These are phyloP conservation scores for Diploptera punctata DNA, from an alignment of 2,888 invertebrate genomes.

Conservation along the genomic window DNA sequence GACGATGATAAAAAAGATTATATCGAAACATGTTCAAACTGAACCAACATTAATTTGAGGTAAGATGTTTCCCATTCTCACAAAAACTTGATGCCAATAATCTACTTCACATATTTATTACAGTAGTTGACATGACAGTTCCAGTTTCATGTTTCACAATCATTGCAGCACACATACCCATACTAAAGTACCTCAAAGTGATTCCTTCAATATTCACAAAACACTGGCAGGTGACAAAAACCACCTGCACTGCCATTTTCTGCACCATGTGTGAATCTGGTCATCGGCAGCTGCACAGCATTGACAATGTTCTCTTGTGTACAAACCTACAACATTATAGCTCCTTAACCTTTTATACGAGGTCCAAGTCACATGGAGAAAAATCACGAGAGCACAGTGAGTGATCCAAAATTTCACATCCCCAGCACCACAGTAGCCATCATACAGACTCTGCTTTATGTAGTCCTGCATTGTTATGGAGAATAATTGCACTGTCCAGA, in stretches of 20 bases:
- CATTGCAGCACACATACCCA: neutral
- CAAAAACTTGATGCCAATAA: too few species aligned
- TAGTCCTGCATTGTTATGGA: conserved; percentile 1
- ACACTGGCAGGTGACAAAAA: neutral
- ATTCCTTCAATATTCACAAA: neutral
- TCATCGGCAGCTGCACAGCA: too few species aligned
- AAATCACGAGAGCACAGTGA: neutral
- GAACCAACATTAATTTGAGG: too few species aligned
- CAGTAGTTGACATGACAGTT: neutral
- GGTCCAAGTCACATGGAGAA: conserved; percentile 50
- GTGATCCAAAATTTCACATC: neutral
- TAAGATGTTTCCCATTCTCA: too few species aligned
- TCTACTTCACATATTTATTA: too few species aligned
- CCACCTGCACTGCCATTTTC: neutral
- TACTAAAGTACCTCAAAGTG: neutral
- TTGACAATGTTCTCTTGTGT: neutral
- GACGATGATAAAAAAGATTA: too few species aligned
- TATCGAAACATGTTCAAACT: too few species aligned
- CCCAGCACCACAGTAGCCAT: neutral
- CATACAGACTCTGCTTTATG: neutral
- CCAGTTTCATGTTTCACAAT: neutral
- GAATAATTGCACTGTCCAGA: neutral
- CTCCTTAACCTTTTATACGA: neutral
- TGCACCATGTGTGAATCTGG: too few species aligned
- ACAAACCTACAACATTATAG: neutral